Conservation (phyloP, 1,140 invertebrate species). For the Ostrea denselamellosa region DNA sequence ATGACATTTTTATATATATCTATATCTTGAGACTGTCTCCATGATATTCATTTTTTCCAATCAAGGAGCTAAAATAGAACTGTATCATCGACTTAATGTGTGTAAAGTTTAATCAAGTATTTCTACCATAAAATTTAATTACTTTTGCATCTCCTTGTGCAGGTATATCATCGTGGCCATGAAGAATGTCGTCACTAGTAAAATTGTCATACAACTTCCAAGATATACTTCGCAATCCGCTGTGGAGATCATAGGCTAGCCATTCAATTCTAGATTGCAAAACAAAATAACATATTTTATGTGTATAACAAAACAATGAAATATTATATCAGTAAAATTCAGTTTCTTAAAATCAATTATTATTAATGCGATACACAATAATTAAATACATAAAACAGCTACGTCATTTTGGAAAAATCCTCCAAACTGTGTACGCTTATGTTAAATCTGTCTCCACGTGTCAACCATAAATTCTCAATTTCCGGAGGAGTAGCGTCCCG, state of each 20-base stretch:
- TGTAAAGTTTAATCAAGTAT: too few relatives aligned
- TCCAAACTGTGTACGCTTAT: slow-evolving; percentile 48
- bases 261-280: slow-evolving; percentile 65
- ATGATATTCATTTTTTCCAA: too few relatives aligned
- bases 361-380: too few relatives aligned
- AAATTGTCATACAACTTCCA: slow-evolving; percentile 61
- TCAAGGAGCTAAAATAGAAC: too few relatives aligned
- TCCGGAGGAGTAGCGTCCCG: slow-evolving; percentile 47
- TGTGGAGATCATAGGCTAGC: slow-evolving; percentile 62
- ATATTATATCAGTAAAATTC: too few relatives aligned
- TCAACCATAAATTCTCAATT: slow-evolving; percentile 52
- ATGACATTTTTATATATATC: too few relatives aligned
- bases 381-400: too few relatives aligned
- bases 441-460: slow-evolving; percentile 44
- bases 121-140: too few relatives aligned
- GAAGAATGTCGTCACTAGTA: slow-evolving; percentile 51
- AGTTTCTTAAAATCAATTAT: neutral
- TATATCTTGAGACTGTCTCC: too few relatives aligned
- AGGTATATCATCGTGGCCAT: slow-evolving; percentile 56
- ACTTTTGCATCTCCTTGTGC: slow-evolving; percentile 51
- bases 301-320: too few relatives aligned
- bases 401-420: slow-evolving; percentile 18
- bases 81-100: too few relatives aligned
- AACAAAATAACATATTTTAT: neutral
- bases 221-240: slow-evolving; percentile 58